Percentiles rank a stretch among this genome's conserved stretches.
These are phyloP conservation scores for Cheilosia grossa DNA, from an alignment of 2,888 invertebrate species.

Conservation along the genomic window DNA sequence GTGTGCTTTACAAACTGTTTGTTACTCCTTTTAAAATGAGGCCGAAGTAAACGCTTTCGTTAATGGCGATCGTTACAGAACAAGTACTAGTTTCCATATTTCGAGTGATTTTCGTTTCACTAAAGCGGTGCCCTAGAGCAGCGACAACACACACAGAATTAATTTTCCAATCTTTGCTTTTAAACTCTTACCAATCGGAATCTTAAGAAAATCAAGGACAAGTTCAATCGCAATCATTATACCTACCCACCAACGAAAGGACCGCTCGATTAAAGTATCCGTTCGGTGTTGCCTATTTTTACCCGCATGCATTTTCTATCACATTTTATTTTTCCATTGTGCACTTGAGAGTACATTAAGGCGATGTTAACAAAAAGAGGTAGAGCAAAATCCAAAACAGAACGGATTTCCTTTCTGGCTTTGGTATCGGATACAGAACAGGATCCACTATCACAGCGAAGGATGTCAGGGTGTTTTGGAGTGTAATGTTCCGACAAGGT, in stretches of 20 bases:
- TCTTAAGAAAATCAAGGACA: conserved; percentile 7
- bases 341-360: conserved; percentile 24
- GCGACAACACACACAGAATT: no score
- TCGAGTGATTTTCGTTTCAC: no score
- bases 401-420: conserved; percentile 53
- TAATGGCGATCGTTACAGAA: no score
- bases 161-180: no score
- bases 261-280: not conserved
- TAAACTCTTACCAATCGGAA: no score
- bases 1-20: no score
- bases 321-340: conserved; percentile 7
- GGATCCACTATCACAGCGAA: conserved; percentile 9
- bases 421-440: conserved; percentile 36
- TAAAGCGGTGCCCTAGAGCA: no score
- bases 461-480: conserved; percentile 30
- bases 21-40: no score
- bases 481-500: conserved; percentile 38
- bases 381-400: not conserved
- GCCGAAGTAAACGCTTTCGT: no score
- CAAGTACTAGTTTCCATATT: no score
- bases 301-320: not conserved
- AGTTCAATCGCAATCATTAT: not conserved
- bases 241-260: not conserved
- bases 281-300: not conserved
- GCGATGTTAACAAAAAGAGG: not conserved